Evolutionary conservation across 1,140 invertebrate genomes (phyloP), one percentile per base, ranked within the genome.

Genomic region (Zaprionus ghesquierei): DNA sequence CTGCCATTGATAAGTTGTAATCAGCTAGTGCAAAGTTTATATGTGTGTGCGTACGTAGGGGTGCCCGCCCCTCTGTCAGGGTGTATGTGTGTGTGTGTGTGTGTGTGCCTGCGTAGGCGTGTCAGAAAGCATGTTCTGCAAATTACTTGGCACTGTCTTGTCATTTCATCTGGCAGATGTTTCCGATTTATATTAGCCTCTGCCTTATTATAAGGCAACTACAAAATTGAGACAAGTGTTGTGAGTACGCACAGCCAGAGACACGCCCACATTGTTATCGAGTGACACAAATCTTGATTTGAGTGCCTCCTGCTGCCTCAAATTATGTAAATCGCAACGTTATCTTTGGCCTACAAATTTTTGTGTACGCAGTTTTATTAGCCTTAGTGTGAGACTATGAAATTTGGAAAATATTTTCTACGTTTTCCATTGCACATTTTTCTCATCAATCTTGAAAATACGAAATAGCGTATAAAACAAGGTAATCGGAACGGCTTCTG

Each of bases 201-300:
- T 74, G 15, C n/a, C 60, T 23, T 55, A 55, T 62, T 66, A 59
- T 15, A 66, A 29, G 46, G 9, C 70, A 71, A 66, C 62, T 65
- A 71, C 44, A 51, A 15, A 46, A 41, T n/a, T n/a, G 13, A n/a
- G 51, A 31, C 10, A 33, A 58, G 33, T 20, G 53, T 29, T 38
- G 25, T 50, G 35, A 35, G 33, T 51, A n/a, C n/a, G n/a, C n/a
- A n/a, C n/a, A 59, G 27, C 9, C 18, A n/a, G 3, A 6, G 27
- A 38, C 53, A 70, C 65, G 49, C 64, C 65, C 58, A 56, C 15
- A 22, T 31, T 41, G 69, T 38, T 85, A 85, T 85, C 81, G 71
- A 69, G 46, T 31, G 54, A 75, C 69, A 75, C 60, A 54, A 62
- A 85, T 85, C 81, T 85, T 77, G 63, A 79, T 79, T 85, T 23